phyloP scores from a whole-genome alignment of 2,888 invertebrate species.

The Idaea biselata region DNA sequence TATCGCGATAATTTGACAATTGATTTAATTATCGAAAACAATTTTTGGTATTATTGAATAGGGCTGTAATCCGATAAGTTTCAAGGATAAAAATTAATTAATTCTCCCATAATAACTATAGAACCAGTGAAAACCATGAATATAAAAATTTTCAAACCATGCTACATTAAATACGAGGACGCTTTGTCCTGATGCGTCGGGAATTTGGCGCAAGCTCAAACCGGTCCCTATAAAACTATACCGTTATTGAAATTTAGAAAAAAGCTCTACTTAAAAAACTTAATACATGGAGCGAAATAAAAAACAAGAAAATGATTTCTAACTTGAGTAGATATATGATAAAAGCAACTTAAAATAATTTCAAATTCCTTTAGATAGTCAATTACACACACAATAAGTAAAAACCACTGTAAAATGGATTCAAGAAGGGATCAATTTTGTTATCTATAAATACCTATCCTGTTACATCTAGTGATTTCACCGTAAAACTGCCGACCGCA shows the following conservation, averaged over 20 bases:
- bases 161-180: slow-evolving; percentile 15
- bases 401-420: too few species aligned
- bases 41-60: slow-evolving; percentile 9
- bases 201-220: slow-evolving; percentile 49
- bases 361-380: too few species aligned
- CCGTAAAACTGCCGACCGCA: too few species aligned
- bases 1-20: slow-evolving; percentile 31
- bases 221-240: slow-evolving; percentile 29
- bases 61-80: slow-evolving; percentile 11
- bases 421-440: too few species aligned
- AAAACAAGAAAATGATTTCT: neutral
- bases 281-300: slow-evolving; percentile 8
- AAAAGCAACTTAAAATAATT: too few species aligned
- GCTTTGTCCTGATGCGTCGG: slow-evolving; percentile 18
- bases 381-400: too few species aligned
- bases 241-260: slow-evolving; percentile 36
- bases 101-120: slow-evolving; percentile 7
- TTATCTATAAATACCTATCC: too few species aligned
- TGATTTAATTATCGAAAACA: slow-evolving; percentile 18
- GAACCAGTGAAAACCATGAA: neutral
- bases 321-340: too few species aligned
- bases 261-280: slow-evolving; percentile 24
- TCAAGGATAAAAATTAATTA: slow-evolving; percentile 5
- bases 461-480: too few species aligned
- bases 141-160: slow-evolving; percentile 7